Conservation (phyloP, 2,113 vertebrate species). For the Natator depressus region DNA sequence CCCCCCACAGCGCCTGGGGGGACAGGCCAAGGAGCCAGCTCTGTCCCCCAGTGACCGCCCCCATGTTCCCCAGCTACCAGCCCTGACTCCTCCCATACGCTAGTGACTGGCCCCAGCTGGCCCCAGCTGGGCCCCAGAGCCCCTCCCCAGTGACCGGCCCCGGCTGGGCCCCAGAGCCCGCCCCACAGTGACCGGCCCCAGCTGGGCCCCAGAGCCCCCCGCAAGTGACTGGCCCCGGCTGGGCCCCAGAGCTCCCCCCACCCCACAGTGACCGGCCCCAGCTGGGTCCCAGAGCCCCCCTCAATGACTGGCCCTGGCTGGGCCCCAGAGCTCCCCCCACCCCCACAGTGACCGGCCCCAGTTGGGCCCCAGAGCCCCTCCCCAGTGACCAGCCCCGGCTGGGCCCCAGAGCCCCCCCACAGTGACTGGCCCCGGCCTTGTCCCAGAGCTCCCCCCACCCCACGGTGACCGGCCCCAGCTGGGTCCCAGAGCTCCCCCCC, state of each 20-base stretch:
- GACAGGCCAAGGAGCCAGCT: not conserved
- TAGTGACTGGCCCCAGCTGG: too few relatives aligned
- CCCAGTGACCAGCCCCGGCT: not conserved
- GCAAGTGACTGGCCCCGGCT: constrained; percentile 75
- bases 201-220: too few relatives aligned
- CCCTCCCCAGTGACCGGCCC: not conserved
- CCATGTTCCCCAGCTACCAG: not conserved
- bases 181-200: not conserved
- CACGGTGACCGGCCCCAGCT: too few relatives aligned
- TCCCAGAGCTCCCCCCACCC: too few relatives aligned
- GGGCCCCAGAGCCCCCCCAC: not conserved
- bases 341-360: too few relatives aligned
- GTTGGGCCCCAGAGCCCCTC: too few relatives aligned
- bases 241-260: too few relatives aligned
- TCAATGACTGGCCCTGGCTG: not conserved
- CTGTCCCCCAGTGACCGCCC: fast-evolving
- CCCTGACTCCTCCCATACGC: not conserved
- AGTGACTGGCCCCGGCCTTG: too few relatives aligned
- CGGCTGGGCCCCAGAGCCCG: not conserved
- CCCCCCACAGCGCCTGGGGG: fast-evolving
- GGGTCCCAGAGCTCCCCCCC: too few relatives aligned
- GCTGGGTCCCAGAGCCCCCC: not conserved
- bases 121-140: not conserved
- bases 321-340: too few relatives aligned
- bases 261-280: not conserved